These are phyloP conservation scores for Glaucidium brasilianum DNA, from an alignment of 2,113 vertebrate genomes.

Conservation along the genomic window DNA sequence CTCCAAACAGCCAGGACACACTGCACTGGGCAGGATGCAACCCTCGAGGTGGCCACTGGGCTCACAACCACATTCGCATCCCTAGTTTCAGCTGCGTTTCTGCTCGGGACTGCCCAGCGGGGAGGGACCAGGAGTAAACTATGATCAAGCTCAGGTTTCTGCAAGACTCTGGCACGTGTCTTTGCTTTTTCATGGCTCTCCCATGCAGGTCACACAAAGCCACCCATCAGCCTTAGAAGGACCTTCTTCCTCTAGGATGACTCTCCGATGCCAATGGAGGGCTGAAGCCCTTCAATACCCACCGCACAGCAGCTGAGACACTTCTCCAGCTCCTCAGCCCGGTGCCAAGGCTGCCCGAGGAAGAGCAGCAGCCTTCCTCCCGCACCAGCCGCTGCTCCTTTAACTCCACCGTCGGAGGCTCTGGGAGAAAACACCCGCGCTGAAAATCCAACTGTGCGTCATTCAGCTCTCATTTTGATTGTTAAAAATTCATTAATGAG, in stretches of 20 bases:
- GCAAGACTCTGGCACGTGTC: accelerated
- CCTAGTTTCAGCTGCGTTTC: background rate
- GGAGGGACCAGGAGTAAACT: background rate
- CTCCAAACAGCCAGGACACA: accelerated
- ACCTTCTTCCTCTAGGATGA: background rate
- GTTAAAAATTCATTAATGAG: constrained; percentile 71
- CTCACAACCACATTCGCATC: background rate
- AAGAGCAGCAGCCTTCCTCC: constrained; percentile 8
- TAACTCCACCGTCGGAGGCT: background rate
- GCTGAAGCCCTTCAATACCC: background rate
- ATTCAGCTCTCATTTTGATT: constrained; percentile 38
- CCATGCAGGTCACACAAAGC: background rate
- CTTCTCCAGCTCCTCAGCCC: background rate
- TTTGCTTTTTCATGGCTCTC: accelerated
- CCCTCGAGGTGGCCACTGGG: accelerated
- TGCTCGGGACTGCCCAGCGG: background rate
- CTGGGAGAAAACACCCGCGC: background rate
- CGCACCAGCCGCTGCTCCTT: background rate
- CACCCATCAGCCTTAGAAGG: background rate
- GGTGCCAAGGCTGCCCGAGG: accelerated
- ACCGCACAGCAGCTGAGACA: background rate
- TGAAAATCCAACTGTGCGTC: background rate
- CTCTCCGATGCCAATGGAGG: accelerated
- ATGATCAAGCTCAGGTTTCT: background rate
- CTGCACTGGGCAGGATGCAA: background rate